Conservation (phyloP, 2,797 vertebrate genomes). For the Megaceryle alcyon region DNA sequence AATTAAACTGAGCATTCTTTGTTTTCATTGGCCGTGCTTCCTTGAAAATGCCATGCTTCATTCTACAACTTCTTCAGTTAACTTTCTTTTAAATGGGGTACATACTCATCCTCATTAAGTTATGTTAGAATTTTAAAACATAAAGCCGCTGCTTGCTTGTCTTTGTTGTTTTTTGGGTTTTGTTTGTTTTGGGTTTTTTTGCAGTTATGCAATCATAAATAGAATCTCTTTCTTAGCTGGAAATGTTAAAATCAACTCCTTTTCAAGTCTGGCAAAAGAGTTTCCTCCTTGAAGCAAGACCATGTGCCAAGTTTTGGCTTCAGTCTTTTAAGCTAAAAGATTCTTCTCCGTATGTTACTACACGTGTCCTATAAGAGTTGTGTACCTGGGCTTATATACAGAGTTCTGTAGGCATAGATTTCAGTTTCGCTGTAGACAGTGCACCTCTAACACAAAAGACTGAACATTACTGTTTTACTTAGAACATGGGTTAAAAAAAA, state of each 20-base stretch:
- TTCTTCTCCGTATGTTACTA: not conserved
- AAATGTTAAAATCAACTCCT: not conserved
- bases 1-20: constrained; percentile 12
- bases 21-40: constrained; percentile 53
- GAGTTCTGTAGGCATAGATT: not conserved
- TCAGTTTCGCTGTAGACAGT: not conserved
- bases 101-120: not conserved
- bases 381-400: not conserved
- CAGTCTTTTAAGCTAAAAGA: not conserved
- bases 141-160: not conserved
- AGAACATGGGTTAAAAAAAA: not conserved
- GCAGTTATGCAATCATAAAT: not conserved
- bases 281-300: constrained; percentile 1
- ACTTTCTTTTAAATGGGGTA: constrained; percentile 46
- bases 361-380: not conserved
- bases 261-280: not conserved
- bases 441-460: not conserved
- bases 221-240: not conserved
- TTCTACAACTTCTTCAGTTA: not conserved
- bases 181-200: not conserved
- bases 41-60: not conserved
- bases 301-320: not conserved
- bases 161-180: not conserved
- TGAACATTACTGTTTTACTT: not conserved
- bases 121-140: not conserved